Evolutionary conservation across 2,888 invertebrate species (phyloP), one percentile per base, ranked within the genome.

Genomic region (Timema cristinae): DNA sequence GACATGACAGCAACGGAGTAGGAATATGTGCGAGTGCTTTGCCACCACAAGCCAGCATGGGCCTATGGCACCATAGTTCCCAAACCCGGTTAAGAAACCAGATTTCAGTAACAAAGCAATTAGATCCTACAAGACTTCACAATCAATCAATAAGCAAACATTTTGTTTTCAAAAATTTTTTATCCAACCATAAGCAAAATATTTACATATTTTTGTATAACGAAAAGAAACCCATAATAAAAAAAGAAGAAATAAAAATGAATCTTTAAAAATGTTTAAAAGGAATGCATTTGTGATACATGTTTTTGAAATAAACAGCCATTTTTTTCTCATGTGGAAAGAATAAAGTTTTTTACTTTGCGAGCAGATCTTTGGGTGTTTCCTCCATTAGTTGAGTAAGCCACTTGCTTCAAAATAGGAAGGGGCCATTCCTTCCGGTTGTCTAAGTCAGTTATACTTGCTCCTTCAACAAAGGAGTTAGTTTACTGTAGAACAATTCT

Each of bases 1-100:
- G 97, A 97, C 95, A 98, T 99, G 50, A 98, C 97, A 0, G 98
- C 98, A 54, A 95, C 89, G 11, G 96, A 97, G 82, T 94, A 93
- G 54, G 93, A 91, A 82, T 94, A 94, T 73, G 90, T 90, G 76
- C 94, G 92, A 6, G 93, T 92, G 75, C 94, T 91, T 78, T 92
- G 90, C 91, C 97, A 98, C 98, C 98, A 99, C 77, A 91, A 91
- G 72, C 91, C 92, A 0, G 95, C 90, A 77, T 91, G 93, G 50
- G 91, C 89, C 97, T 93, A 77, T 94, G 90, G 80, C 96, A 95
- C 97, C 98, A 98, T 75, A 99, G 84, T 82, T 99, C 98, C 73
- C 88, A 89, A 54, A 54, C 1, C n/a, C 1, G n/a, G n/a, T 2
- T 4, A 1, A 54, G 54, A 2, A 54, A 54, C n/a, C 11, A 54